Base-by-base conservation (phyloP, 2,888 invertebrate genomes). In the Eristalis arbustorum region DNA sequence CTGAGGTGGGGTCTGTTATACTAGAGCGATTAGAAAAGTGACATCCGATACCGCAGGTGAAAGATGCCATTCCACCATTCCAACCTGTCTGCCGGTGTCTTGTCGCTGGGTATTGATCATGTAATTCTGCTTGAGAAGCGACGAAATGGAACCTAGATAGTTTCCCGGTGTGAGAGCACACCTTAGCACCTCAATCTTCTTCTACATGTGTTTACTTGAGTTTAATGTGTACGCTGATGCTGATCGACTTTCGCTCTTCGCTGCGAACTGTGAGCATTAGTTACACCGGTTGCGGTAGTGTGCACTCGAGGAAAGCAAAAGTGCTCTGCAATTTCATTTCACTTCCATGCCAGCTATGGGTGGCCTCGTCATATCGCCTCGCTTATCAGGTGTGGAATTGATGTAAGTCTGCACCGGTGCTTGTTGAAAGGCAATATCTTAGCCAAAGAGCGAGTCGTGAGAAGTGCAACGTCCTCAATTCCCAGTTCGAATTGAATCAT, bases 241-340 rank as follows among this genome's bases (percentile, higher is more conserved):
- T 31, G 68, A 72, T 64, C 31, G 67, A 82, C 81, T 77, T 85
- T 81, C 81, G 74, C 82, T 85, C 72, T 71, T 23, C 31, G 42
- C 49, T 18, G 49, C 18, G 49, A 49, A 49, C 59, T 22, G 67
- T 40, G 13, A 73, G 84, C 81, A 59, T 68, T 56, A 42, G 14
- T 22, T 84, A 61, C 72, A 75, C 68, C 66, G 69, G 61, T 67
- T 28, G 67, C 18, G 14, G 57, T 77, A 57, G 62, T 40, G 31
- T 37, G 73, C 69, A 49, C 40, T 69, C 34, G 71, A 82, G 49
- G 74, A 81, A 85, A 81, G 84, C 73, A 85, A 85, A 72, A 77
- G 81, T 85, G 42, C 28, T 79, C 84, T 80, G 84, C 59, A 81
- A 85, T 81, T 81, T 77, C 84, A 81, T 76, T 73, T 68, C 49